Conservation (phyloP, 2,888 invertebrate genomes). For the Drosophila nr. fundita region DNA sequence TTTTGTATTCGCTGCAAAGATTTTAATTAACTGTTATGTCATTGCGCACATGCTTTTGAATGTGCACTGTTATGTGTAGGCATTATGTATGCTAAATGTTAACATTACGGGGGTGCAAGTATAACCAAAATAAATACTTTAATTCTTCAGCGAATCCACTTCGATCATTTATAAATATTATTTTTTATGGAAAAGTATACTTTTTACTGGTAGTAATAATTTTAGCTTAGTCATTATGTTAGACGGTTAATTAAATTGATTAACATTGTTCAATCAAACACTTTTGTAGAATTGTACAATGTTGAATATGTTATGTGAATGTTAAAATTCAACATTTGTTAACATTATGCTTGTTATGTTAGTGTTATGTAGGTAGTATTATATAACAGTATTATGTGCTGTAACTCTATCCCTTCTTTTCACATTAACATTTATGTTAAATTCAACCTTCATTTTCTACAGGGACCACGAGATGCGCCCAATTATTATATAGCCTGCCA, state of each 20-base stretch:
- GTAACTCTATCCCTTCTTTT: background rate
- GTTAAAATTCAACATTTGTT: background rate
- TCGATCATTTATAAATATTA: background rate
- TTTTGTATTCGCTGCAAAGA: slow-evolving; percentile 25
- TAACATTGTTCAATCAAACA: background rate
- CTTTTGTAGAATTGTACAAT: background rate
- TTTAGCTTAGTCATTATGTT: background rate
- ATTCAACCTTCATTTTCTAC: background rate
- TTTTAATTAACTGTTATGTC: slow-evolving; percentile 67
- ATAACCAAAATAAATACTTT: background rate
- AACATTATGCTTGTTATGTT: background rate
- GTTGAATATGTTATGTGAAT: background rate
- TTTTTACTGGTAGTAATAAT: background rate
- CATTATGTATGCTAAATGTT: slow-evolving; percentile 1
- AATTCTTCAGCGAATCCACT: background rate
- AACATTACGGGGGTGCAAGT: background rate
- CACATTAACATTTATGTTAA: background rate
- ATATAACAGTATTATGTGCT: background rate
- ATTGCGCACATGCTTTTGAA: slow-evolving; percentile 24
- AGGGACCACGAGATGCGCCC: slow-evolving; percentile 94
- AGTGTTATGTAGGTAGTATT: background rate
- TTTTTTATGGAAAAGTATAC: background rate
- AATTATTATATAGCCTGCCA: slow-evolving; percentile 97
- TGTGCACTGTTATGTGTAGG: background rate
- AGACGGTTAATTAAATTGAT: background rate